These are phyloP conservation scores for Lepidocolaptes lacrymiger DNA, from an alignment of 2,797 vertebrate species.

Conservation along the genomic window DNA sequence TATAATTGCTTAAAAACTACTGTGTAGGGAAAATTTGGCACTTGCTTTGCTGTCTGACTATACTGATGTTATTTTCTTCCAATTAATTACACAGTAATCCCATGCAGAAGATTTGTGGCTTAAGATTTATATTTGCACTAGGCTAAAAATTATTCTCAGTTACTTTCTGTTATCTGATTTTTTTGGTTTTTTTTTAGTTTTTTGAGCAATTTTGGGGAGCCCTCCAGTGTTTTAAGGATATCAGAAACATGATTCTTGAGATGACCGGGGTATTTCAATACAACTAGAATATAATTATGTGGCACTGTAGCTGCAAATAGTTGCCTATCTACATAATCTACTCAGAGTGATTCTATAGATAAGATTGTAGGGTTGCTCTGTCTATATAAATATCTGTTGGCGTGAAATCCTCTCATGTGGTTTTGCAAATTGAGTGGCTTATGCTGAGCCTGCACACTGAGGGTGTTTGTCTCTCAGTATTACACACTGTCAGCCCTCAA, in stretches of 20 bases:
- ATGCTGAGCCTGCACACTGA: background rate
- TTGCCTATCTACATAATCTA: background rate
- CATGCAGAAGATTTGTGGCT: background rate
- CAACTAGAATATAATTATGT: background rate
- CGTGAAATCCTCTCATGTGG: background rate
- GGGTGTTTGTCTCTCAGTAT: background rate
- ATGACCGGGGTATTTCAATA: background rate
- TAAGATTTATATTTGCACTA: background rate
- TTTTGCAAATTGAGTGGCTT: constrained; percentile 3
- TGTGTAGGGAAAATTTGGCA: background rate
- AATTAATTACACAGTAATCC: constrained; percentile 16
- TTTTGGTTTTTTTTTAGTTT: background rate
- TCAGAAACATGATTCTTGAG: background rate
- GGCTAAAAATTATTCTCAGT: background rate
- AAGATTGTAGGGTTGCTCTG: background rate
- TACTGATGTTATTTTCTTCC: background rate
- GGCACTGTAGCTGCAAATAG: background rate
- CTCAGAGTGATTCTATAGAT: background rate
- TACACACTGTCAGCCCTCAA: background rate
- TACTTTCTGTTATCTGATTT: background rate
- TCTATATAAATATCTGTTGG: background rate
- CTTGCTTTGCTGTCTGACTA: background rate
- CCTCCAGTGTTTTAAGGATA: background rate
- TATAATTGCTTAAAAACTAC: background rate
- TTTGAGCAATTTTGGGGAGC: background rate